Base-by-base conservation (phyloP, 2,113 vertebrate genomes). In the Bombycilla garrulus region DNA sequence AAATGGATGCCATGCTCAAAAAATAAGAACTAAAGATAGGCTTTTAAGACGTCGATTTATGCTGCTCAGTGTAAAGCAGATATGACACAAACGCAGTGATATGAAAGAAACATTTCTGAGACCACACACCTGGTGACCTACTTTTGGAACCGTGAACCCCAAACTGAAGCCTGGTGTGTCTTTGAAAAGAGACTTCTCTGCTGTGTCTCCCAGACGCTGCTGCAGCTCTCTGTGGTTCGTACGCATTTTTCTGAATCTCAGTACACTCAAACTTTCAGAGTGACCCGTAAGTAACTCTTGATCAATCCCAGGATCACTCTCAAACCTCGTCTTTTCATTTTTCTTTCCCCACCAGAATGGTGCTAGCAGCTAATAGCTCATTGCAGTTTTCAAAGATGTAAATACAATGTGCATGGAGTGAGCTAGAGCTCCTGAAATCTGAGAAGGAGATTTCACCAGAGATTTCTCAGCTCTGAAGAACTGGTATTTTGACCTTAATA, bases 401-500 rank as follows among this genome's bases (percentile, higher is more conserved):
- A 91, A 74, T 35, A 29, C 5, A 33, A 81, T 74, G 42, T 38
- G 14, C 0, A 0, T 3, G 1, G 15, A 40, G 29, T 35, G 56
- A 73, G 29, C 53, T 2, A 42, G 6, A 83, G 38, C 16, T 81
- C 56, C 31, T 57, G 67, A 91, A 78, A 92, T 28, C 50, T 73
- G 51, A 92, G 57, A 62, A 74, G 21, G 29, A 79, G 65, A 69
- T 58, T 28, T 60, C 81, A 76, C 40, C 61, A 45, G 53, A 57
- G 53, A 61, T 29, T 69, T 80, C 74, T 82, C 31, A 33, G 36
- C 80, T 92, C 57, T 67, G 38, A 89, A 91, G 60, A 89, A 71
- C 12, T 56, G 71, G 16, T 29, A 84, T 71, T 94, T 92, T 88
- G 40, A 93, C 66, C 45, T 85, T 47, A 73, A 50, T 80, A 90